phyloP scores from a whole-genome alignment of 2,888 invertebrate genomes.

The Leucoma salicis region DNA sequence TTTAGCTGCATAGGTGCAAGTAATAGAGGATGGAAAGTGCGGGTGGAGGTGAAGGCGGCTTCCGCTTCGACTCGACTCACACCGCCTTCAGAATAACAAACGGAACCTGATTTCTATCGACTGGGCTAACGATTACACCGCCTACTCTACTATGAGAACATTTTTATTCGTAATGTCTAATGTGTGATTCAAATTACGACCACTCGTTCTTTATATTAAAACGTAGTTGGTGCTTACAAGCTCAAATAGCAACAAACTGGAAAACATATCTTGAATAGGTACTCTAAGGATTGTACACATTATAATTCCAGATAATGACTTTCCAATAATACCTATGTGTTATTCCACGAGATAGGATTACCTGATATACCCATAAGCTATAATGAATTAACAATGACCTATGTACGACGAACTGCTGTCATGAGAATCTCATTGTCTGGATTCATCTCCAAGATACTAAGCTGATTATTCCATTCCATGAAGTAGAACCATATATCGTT shows the following conservation, averaged over 20 bases:
- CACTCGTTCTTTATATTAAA: conserved; percentile 16
- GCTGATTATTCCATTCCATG: conserved; percentile 45
- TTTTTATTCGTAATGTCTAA: conserved; percentile 32
- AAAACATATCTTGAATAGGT: neutral
- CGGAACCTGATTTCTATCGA: conserved; percentile 80
- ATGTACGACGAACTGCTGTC: conserved; percentile 32
- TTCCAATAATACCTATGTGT: conserved; percentile 12
- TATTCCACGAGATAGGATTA: conserved; percentile 9
- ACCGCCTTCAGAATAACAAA: conserved; percentile 79
- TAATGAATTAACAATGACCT: conserved; percentile 31
- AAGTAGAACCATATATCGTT: conserved; percentile 38
- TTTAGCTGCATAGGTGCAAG: conserved; percentile 60
- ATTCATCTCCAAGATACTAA: conserved; percentile 28
- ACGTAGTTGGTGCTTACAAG: too few species aligned
- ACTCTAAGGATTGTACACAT: neutral
- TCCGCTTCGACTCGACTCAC: conserved; percentile 62
- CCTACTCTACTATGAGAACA: conserved; percentile 46
- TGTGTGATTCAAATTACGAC: conserved; percentile 27
- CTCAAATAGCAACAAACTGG: neutral
- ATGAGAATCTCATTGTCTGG: conserved; percentile 37
- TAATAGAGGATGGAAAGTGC: conserved; percentile 76
- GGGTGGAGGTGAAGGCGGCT: conserved; percentile 62
- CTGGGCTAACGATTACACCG: conserved; percentile 63
- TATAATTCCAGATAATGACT: neutral
- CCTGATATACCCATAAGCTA: conserved; percentile 9